A percentile compares a stretch with the other conserved stretches of the same genome.
Evolutionary conservation across 2,888 invertebrate genomes (phyloP).

Genomic region (Masnerella sp.): DNA sequence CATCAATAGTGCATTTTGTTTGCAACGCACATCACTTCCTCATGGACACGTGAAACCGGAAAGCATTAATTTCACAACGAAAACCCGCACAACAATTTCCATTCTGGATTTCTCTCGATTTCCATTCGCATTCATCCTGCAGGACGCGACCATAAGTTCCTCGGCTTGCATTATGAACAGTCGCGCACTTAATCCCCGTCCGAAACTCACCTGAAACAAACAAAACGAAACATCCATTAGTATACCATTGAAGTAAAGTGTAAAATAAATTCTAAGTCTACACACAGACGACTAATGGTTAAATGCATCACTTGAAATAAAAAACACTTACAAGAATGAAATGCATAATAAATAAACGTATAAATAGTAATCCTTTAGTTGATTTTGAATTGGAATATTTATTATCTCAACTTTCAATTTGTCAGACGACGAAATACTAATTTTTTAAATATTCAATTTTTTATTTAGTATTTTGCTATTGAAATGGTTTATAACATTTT

Average conservation of each 20-base stretch:
- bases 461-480: too few species aligned
- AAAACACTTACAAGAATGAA: constrained; percentile 41
- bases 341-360: too few species aligned
- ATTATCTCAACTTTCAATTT: too few species aligned
- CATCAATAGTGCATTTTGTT: constrained; percentile 3
- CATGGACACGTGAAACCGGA: too few species aligned
- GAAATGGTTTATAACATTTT: too few species aligned
- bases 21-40: too few species aligned
- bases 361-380: too few species aligned
- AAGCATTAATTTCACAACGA: constrained; percentile 5
- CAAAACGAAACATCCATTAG: constrained; percentile 39
- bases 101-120: not conserved
- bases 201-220: constrained; percentile 52
- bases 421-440: too few species aligned
- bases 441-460: too few species aligned
- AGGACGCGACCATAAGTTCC: not conserved
- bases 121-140: constrained; percentile 15
- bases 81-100: not conserved
- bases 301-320: constrained; percentile 23
- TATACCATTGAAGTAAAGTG: constrained; percentile 13
- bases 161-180: not conserved
- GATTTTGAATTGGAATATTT: too few species aligned
- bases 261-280: constrained; percentile 25
- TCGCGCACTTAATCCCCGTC: constrained; percentile 1
- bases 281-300: constrained; percentile 9